phyloP scores from a whole-genome alignment of 2,888 invertebrate genomes.

The Acrobasis repandana region DNA sequence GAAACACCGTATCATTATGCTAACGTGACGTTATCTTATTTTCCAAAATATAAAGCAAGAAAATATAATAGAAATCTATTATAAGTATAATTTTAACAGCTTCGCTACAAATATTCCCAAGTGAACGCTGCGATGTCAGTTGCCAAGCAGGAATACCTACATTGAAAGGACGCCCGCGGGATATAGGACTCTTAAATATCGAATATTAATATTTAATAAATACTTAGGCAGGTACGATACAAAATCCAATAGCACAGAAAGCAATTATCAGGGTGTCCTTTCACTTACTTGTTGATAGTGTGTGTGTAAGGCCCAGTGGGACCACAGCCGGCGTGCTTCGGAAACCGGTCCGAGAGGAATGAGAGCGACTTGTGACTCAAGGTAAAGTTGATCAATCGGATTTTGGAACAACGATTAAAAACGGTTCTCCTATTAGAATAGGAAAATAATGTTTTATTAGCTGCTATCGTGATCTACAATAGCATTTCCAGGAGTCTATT shows the following conservation, averaged over 20 bases:
- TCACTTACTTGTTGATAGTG: constrained; percentile 68
- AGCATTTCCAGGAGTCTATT: too few species aligned
- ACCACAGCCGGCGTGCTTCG: constrained; percentile 68
- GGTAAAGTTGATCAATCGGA: constrained; percentile 78
- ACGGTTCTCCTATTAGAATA: constrained; percentile 50
- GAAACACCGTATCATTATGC: constrained; percentile 71
- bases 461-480: not conserved
- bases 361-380: constrained; percentile 73
- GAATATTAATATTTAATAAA: constrained; percentile 48
- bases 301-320: constrained; percentile 59
- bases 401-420: constrained; percentile 68
- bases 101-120: too few species aligned
- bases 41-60: constrained; percentile 32
- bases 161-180: not conserved
- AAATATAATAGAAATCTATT: too few species aligned
- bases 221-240: constrained; percentile 48
- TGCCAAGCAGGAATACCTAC: not conserved
- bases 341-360: constrained; percentile 76
- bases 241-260: constrained; percentile 69
- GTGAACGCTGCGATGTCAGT: too few species aligned
- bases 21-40: constrained; percentile 57
- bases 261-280: constrained; percentile 78
- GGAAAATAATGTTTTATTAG: constrained; percentile 14
- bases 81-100: not conserved
- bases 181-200: not conserved